Percentiles rank a stretch among this genome's conserved stretches.
Evolutionary conservation across 2,888 invertebrate species (phyloP).

Genomic region (Noctua fimbriata): DNA sequence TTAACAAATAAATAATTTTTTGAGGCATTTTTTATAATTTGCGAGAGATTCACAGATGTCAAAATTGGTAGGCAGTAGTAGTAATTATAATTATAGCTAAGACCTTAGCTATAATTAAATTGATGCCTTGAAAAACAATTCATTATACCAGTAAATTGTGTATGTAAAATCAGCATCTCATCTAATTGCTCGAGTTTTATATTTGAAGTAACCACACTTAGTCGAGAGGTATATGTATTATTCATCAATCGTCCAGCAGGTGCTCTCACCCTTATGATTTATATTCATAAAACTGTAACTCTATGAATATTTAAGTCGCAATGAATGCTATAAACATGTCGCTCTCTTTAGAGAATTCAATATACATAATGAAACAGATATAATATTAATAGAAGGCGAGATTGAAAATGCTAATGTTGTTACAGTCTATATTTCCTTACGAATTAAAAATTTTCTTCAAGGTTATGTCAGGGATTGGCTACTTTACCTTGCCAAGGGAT

Average conservation of each 20-base stretch:
- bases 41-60: too few species aligned
- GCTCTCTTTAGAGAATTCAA: constrained; percentile 51
- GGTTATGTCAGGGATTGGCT: constrained; percentile 11
- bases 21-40: too few species aligned
- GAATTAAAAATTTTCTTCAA: constrained; percentile 11
- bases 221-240: constrained; percentile 21
- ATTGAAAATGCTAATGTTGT: constrained; percentile 14
- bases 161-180: not conserved
- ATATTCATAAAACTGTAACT: constrained; percentile 41
- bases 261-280: constrained; percentile 24
- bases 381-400: constrained; percentile 23
- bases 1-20: too few species aligned
- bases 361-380: constrained; percentile 18
- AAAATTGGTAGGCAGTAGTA: too few species aligned
- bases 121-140: not conserved
- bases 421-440: not conserved
- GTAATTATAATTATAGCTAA: too few species aligned
- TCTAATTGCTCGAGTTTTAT: not conserved
- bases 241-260: constrained; percentile 33
- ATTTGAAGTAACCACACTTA: constrained; percentile 13
- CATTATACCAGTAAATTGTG: not conserved
- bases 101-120: too few species aligned
- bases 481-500: constrained; percentile 12
- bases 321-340: constrained; percentile 44
- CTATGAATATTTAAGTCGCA: constrained; percentile 52